Percentiles rank a stretch among this genome's conserved stretches.
Conservation (phyloP, 2,113 vertebrate species). For the Catharus minimus region DNA sequence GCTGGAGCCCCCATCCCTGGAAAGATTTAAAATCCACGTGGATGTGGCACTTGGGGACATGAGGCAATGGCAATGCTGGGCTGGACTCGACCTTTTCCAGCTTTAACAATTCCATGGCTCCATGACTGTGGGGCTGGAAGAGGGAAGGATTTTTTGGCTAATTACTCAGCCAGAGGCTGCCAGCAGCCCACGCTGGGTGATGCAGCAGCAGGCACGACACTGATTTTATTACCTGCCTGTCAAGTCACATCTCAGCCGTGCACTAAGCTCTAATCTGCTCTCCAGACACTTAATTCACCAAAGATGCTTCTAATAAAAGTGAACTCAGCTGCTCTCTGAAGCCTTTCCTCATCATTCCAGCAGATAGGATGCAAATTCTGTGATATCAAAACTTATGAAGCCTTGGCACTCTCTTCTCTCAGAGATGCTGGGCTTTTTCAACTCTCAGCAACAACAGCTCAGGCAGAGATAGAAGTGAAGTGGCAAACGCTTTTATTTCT, state of each 20-base stretch:
- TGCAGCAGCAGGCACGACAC: not conserved
- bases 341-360: conserved; percentile 30
- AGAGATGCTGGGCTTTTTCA: not conserved
- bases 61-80: not conserved
- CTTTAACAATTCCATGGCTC: not conserved
- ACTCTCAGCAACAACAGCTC: conserved; percentile 18
- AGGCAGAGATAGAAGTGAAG: not conserved
- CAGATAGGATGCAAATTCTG: not conserved
- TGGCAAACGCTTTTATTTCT: not conserved
- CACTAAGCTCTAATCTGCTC: not conserved
- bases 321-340: conserved; percentile 29
- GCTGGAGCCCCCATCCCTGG: not conserved
- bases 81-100: not conserved
- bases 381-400: not conserved
- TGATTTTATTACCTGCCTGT: not conserved
- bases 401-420: not conserved
- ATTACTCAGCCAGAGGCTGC: not conserved
- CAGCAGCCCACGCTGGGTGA: not conserved
- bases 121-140: not conserved
- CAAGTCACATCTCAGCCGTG: not conserved
- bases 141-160: not conserved
- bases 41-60: not conserved
- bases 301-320: conserved; percentile 40
- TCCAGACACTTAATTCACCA: not conserved
- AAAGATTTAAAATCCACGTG: accelerated